phyloP scores from a whole-genome alignment of 2,888 invertebrate genomes.

The Polyploca ridens region DNA sequence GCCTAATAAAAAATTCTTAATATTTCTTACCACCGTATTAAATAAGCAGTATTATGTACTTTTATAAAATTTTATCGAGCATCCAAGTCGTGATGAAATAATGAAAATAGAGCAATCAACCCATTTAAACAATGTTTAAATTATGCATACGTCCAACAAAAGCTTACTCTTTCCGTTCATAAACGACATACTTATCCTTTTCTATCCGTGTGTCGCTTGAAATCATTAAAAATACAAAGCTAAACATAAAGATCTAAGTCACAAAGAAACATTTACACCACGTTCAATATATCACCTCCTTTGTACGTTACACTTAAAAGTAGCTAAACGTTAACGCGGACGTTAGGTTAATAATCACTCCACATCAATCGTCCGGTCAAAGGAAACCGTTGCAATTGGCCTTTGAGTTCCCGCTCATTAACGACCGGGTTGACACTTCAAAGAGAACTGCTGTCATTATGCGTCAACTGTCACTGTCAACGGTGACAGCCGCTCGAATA shows the following conservation, averaged over 20 bases:
- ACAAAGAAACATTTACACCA: conserved; percentile 12
- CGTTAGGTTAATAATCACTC: conserved; percentile 43
- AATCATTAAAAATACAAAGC: not conserved
- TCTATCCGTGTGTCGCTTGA: not conserved
- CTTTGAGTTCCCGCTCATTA: conserved; percentile 59
- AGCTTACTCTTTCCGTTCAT: conserved; percentile 1
- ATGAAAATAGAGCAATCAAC: not conserved
- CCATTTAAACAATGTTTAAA: not conserved
- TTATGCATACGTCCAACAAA: not conserved
- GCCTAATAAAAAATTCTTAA: too few relatives aligned
- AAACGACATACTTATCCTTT: conserved; percentile 3
- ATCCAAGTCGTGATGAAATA: not conserved
- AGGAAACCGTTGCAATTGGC: conserved; percentile 38
- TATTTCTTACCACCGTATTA: too few relatives aligned
- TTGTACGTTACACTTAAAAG: conserved; percentile 21
- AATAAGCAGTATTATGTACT: too few relatives aligned
- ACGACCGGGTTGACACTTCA: conserved; percentile 68
- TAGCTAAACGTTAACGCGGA: conserved; percentile 36
- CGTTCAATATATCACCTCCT: conserved; percentile 28
- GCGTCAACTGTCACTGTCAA: conserved; percentile 60
- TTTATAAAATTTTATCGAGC: too few relatives aligned
- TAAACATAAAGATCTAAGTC: conserved; percentile 2
- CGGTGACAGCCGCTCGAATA: conserved; percentile 35
- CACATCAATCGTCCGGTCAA: conserved; percentile 41
- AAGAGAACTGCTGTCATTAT: conserved; percentile 60